A percentile compares a stretch with the other conserved stretches of the same genome.
Evolutionary conservation across 2,888 invertebrate genomes (phyloP).

Genomic region (Melieria omissa): DNA sequence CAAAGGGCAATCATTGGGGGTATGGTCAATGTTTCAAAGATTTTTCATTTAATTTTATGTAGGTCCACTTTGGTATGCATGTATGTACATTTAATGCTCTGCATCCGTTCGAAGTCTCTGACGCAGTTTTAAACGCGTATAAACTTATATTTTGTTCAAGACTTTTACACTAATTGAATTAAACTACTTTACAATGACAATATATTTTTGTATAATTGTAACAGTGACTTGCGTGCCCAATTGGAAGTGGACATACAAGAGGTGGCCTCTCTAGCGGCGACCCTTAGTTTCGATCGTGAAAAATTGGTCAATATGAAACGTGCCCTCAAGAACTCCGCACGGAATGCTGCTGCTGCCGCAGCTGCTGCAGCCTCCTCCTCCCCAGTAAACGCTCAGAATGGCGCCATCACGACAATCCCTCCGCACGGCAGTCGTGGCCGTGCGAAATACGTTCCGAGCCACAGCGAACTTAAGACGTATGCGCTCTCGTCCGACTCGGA

Average conservation of each 20-base stretch:
- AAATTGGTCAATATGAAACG: constrained; percentile 58
- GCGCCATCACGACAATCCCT: constrained; percentile 38
- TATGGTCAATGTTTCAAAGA: constrained; percentile 43
- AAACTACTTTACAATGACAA: no score
- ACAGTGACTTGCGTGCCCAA: constrained; percentile 90
- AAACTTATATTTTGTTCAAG: no score
- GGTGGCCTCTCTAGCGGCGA: constrained; percentile 61
- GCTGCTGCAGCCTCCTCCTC: constrained; percentile 4
- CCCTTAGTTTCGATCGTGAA: constrained; percentile 61
- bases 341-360: constrained; percentile 2
- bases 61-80: no score
- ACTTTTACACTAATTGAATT: no score
- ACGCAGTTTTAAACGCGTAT: no score
- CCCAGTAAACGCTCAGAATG: constrained; percentile 33
- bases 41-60: not conserved
- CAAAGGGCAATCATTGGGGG: constrained; percentile 93
- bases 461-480: constrained; percentile 53
- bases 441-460: constrained; percentile 12
- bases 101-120: no score
- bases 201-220: not conserved
- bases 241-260: constrained; percentile 75
- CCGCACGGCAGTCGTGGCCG: constrained; percentile 40
- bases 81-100: no score
- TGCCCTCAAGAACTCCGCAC: constrained; percentile 69
- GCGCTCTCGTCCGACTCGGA: constrained; percentile 66